Percentiles rank a stretch among this genome's conserved stretches.
Evolutionary conservation across 2,113 vertebrate species (phyloP).

Genomic region (Halichoerus grypus): DNA sequence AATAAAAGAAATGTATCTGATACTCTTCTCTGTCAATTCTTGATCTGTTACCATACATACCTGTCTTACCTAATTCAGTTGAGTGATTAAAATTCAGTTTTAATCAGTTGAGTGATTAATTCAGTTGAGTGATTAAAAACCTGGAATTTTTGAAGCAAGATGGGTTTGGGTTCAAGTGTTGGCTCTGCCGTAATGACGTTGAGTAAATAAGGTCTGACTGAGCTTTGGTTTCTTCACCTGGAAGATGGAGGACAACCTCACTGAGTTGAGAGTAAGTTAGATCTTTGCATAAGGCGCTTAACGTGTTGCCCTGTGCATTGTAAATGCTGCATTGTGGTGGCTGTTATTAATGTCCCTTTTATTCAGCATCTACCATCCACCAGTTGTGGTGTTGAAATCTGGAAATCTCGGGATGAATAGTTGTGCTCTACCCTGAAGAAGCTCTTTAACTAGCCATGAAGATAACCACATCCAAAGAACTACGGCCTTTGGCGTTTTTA

Average conservation of each 20-base stretch:
- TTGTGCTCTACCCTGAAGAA: background rate
- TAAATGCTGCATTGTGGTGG: background rate
- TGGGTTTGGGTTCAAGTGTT: background rate
- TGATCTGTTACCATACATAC: background rate
- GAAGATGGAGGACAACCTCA: background rate
- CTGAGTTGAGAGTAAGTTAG: background rate
- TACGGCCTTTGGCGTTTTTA: background rate
- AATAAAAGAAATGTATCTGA: conserved; percentile 28
- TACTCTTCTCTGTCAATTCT: background rate
- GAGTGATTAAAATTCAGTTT: background rate
- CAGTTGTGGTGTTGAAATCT: background rate
- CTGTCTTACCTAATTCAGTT: background rate
- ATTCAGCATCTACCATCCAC: background rate
- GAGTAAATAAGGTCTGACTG: background rate
- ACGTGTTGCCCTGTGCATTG: accelerated
- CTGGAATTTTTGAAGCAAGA: background rate
- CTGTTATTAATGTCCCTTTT: background rate
- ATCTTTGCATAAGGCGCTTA: background rate
- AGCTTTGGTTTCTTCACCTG: background rate
- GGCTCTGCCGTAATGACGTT: background rate
- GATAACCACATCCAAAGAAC: background rate
- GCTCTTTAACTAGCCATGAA: background rate
- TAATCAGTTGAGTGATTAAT: no score
- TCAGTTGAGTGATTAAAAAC: background rate
- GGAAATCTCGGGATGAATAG: background rate